phyloP scores from a whole-genome alignment of 1,140 invertebrate genomes.

The Harpegnathos saltator region DNA sequence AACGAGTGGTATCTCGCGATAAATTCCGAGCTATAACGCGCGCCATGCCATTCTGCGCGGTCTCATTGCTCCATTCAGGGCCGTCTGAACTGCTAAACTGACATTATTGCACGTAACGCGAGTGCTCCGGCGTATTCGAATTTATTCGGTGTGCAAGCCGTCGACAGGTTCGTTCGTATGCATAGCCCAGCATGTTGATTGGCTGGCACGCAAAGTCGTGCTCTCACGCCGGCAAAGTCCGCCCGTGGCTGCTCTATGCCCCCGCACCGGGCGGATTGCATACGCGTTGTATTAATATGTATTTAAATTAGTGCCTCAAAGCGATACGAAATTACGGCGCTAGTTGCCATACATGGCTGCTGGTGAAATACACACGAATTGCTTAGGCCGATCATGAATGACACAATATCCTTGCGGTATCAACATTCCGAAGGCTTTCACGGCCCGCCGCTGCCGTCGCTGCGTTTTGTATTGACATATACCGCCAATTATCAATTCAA shows the following conservation, averaged over 20 bases:
- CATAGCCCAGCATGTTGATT: slow-evolving; percentile 70
- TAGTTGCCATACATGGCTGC: slow-evolving; percentile 63
- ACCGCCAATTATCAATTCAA: slow-evolving; percentile 12
- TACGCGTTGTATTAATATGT: slow-evolving; percentile 83
- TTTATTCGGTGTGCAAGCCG: slow-evolving; percentile 57
- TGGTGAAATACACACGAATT: slow-evolving; percentile 40
- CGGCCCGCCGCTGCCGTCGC: neutral
- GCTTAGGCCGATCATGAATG: slow-evolving; percentile 31
- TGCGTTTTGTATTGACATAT: neutral
- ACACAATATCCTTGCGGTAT: slow-evolving; percentile 8
- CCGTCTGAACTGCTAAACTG: slow-evolving; percentile 35
- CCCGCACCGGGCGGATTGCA: slow-evolving; percentile 68
- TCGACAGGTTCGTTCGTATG: slow-evolving; percentile 71
- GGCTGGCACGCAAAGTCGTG: slow-evolving; percentile 67
- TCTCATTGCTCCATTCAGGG: slow-evolving; percentile 28
- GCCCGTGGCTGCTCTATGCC: slow-evolving; percentile 30
- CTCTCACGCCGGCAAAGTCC: slow-evolving; percentile 61
- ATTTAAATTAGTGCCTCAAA: slow-evolving; percentile 83
- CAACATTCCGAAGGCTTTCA: slow-evolving; percentile 4
- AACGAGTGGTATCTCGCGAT: slow-evolving; percentile 31
- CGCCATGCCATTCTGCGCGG: slow-evolving; percentile 32
- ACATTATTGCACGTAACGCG: slow-evolving; percentile 53
- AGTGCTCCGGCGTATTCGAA: slow-evolving; percentile 49
- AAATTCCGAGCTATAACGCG: slow-evolving; percentile 28
- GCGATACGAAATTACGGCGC: slow-evolving; percentile 77